A percentile compares a stretch with the other conserved stretches of the same genome.
phyloP scores from a whole-genome alignment of 37 sponge, comb jelly and placozoan genomes.

The Hexactinellida sp. region DNA sequence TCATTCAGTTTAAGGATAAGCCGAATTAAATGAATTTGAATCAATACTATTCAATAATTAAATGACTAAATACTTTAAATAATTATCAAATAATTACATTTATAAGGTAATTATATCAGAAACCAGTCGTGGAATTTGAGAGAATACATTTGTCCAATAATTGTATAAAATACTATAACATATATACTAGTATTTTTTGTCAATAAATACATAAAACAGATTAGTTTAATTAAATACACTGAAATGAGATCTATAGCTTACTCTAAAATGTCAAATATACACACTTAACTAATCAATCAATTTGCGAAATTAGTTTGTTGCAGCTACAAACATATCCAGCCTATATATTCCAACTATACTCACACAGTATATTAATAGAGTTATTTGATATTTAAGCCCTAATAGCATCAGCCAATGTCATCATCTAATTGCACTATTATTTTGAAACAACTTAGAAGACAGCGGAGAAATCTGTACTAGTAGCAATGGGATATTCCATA shows the following conservation, averaged over 20 bases:
- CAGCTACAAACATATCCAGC: not conserved
- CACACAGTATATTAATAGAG: not conserved
- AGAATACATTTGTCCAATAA: no score
- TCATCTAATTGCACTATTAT: not conserved
- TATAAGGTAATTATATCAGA: no score
- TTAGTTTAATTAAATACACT: not conserved
- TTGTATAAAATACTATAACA: not conserved
- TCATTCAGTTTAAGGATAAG: no score
- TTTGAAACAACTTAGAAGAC: not conserved
- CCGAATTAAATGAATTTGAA: no score
- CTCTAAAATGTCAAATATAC: no score
- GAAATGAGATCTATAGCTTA: not conserved
- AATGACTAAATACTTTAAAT: not conserved
- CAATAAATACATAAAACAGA: not conserved
- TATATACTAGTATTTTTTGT: not conserved
- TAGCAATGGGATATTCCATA: not conserved
- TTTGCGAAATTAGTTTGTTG: not conserved
- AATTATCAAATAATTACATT: not conserved
- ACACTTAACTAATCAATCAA: no score
- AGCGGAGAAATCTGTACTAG: slow-evolving; percentile 15
- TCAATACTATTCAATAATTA: no score
- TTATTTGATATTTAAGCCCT: slow-evolving; percentile 14
- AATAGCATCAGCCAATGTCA: not conserved
- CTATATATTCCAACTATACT: not conserved
- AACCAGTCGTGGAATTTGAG: no score